Evolutionary conservation across 2,888 invertebrate species (phyloP), one percentile per base, ranked within the genome.

Genomic region (Drosophila helvetica): DNA sequence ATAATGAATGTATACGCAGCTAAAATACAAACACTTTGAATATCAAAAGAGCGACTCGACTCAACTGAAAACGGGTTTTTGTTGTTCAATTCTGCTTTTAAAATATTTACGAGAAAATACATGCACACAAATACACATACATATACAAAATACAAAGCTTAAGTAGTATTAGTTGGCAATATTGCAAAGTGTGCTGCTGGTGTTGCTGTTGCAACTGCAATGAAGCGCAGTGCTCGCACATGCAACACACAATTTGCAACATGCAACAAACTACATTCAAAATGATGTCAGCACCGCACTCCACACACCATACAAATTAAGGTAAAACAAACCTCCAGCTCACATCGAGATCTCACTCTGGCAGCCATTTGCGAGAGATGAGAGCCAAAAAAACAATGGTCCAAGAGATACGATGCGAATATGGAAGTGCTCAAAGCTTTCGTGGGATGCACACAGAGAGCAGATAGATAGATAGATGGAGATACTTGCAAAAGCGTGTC

Each of bases 401-500:
- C 62, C 65, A 63, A 56, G 52, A 53, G 50, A 70, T 19, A 51
- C 43, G n/a, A 50, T 19, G 45, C 43, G n/a, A 50, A 15, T 15
- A 27, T 50, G 27, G 30, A 58, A 50, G 62, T 43, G 55, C 42
- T 12, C 52, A 19, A 43, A 38, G 45, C 52, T 43, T 65, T 68
- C 71, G 61, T 61, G 54, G 70, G 54, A 60, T 70, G 69, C 50
- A 54, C 62, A 51, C 62, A 46, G 12, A 46, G 46, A 60, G 54
- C 15, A 63, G 70, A 43, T 45, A 12, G 47, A 61, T 64, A 55
- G 33, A 30, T 27, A 8, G 27, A 64, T 45, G 27, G 27, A 51
- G 56, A 64, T 72, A 75, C 79, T 83, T 87, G 83, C 83, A 83
- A 84, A 86, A 86, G 86, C 88, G 83, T 88, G 88, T 88, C 88